Conservation (phyloP, 2,888 invertebrate species). For the Podabrus alpinus region DNA sequence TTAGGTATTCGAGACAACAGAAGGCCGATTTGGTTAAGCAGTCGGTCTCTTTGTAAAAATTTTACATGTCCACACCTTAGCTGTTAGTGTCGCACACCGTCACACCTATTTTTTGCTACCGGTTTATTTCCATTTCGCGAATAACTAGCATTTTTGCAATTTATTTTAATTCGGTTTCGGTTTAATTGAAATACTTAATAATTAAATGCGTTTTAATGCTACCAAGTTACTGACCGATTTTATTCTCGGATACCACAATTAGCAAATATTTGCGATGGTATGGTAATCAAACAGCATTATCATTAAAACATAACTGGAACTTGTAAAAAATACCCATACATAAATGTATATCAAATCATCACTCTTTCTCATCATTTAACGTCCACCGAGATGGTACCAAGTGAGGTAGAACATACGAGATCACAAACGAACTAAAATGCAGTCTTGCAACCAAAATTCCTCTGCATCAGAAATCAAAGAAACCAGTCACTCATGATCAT, state of each 20-base stretch:
- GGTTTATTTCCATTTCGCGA: conserved; percentile 32
- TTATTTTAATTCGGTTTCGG: conserved; percentile 4
- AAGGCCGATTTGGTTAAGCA: conserved; percentile 28
- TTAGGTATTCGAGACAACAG: conserved; percentile 28
- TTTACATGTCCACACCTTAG: conserved; percentile 33
- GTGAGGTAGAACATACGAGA: conserved; percentile 11
- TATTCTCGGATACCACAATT: not conserved
- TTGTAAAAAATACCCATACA: not conserved
- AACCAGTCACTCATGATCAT: conserved; percentile 52
- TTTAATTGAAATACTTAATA: not conserved
- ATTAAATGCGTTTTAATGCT: not conserved
- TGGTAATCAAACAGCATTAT: conserved; percentile 24
- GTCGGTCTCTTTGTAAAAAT: conserved; percentile 29
- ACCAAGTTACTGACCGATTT: not conserved
- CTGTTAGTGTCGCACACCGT: conserved; percentile 35
- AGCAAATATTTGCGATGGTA: not conserved
- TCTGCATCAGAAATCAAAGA: conserved; percentile 48
- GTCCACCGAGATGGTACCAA: not conserved
- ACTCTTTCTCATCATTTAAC: conserved; percentile 15
- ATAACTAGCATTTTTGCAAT: conserved; percentile 15
- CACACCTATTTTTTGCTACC: conserved; percentile 37
- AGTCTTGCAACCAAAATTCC: conserved; percentile 43
- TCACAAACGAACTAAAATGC: conserved; percentile 22
- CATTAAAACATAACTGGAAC: conserved; percentile 26
- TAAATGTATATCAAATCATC: conserved; percentile 8